Percentiles rank a stretch among this genome's conserved stretches.
Conservation (phyloP, 2,113 vertebrate species). For the Triplophysa siluroides region DNA sequence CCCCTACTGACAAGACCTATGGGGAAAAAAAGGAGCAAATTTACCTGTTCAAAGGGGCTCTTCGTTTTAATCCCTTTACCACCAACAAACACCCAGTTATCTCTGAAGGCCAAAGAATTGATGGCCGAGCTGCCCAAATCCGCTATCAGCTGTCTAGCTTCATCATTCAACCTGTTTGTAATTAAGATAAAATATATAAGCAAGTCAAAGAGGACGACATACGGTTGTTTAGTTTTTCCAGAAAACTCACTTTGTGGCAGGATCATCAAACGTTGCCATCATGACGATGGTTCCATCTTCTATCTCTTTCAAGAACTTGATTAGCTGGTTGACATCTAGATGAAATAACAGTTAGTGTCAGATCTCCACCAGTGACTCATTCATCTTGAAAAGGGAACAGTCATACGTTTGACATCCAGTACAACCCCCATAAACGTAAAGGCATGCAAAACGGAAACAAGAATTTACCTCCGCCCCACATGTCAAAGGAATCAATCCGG, state of each 20-base stretch:
- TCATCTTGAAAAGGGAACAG: no score
- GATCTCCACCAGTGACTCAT: no score
- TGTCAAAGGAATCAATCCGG: constrained; percentile 85
- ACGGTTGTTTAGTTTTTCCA: background rate
- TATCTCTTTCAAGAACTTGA: constrained; percentile 87
- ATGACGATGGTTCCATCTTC: constrained; percentile 88
- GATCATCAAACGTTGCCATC: constrained; percentile 94
- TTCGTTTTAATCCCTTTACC: constrained; percentile 98
- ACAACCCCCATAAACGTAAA: no score
- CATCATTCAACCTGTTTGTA: constrained; percentile 82
- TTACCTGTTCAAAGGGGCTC: constrained; percentile 97
- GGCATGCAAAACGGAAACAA: background rate
- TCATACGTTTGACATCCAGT: no score
- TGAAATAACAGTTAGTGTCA: background rate
- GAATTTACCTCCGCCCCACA: constrained; percentile 92
- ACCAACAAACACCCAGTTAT: constrained; percentile 98
- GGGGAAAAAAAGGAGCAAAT: background rate
- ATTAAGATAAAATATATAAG: background rate
- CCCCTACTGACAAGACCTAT: background rate
- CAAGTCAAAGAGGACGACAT: background rate
- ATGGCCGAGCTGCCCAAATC: constrained; percentile 86
- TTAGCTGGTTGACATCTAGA: constrained; percentile 85
- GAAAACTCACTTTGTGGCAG: constrained; percentile 86
- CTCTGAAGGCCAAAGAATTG: constrained; percentile 82
- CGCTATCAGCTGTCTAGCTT: constrained; percentile 84